These are phyloP conservation scores for Rachycentron canadum DNA, from an alignment of 2,797 vertebrate species.

Conservation along the genomic window DNA sequence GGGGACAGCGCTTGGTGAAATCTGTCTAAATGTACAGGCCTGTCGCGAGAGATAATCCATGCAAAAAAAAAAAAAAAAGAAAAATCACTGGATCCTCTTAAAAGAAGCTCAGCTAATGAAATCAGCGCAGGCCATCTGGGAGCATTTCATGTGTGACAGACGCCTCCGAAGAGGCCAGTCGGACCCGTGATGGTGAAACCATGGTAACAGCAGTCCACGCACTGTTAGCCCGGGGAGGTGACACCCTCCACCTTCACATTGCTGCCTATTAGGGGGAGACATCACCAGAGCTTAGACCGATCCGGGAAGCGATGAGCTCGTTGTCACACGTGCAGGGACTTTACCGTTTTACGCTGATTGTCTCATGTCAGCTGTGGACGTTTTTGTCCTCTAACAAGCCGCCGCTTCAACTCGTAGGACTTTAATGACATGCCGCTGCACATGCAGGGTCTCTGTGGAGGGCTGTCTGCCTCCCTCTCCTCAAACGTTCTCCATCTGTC, in stretches of 20 bases:
- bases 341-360: constrained; percentile 44
- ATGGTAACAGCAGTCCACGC: constrained; percentile 56
- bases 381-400: constrained; percentile 58
- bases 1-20: constrained; percentile 60
- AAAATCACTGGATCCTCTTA: constrained; percentile 45
- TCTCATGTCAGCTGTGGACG: constrained; percentile 57
- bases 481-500: constrained; percentile 40
- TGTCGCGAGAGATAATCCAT: constrained; percentile 59
- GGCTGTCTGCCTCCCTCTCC: constrained; percentile 39
- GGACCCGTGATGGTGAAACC: constrained; percentile 53
- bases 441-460: constrained; percentile 42
- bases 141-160: constrained; percentile 56
- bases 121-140: constrained; percentile 72
- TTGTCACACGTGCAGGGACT: constrained; percentile 4
- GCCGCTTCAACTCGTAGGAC: constrained; percentile 1
- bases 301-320: not conserved
- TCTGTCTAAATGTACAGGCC: constrained; percentile 57
- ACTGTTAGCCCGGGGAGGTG: constrained; percentile 28
- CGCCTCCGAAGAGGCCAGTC: constrained; percentile 48
- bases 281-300: not conserved
- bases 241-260: constrained; percentile 39
- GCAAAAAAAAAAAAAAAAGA: constrained; percentile 6
- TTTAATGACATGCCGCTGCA: constrained; percentile 47
- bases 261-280: constrained; percentile 51
- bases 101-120: constrained; percentile 67